A percentile compares a stretch with the other conserved stretches of the same genome.
These are phyloP conservation scores for Aselliscus stoliczkanus DNA, from an alignment of 2,797 vertebrate genomes.

Conservation along the genomic window DNA sequence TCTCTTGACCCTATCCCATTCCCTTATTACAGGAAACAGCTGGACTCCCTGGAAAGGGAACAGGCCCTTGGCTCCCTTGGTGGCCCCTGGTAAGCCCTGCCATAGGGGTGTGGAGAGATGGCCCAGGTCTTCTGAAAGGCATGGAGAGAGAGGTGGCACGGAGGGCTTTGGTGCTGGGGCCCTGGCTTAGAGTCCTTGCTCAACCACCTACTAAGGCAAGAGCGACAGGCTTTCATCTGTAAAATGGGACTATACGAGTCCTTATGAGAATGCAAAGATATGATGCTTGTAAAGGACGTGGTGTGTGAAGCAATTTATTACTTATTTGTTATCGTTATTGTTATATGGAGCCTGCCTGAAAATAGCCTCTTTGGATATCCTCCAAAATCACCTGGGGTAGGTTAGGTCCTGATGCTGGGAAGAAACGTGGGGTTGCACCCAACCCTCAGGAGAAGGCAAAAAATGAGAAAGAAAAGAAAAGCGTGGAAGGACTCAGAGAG, in stretches of 20 bases:
- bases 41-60: neutral
- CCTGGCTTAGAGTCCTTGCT: neutral
- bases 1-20: neutral
- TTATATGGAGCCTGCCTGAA: neutral
- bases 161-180: neutral
- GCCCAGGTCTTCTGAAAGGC: neutral
- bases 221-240: neutral
- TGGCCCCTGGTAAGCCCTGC: fast-evolving
- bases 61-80: neutral
- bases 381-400: neutral
- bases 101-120: neutral
- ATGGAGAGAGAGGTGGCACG: neutral
- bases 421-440: neutral
- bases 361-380: neutral
- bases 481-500: neutral
- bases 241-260: neutral
- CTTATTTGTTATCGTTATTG: neutral
- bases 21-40: neutral
- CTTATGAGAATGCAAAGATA: neutral
- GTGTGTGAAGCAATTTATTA: neutral
- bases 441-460: neutral
- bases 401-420: neutral
- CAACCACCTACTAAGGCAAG: neutral
- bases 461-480: neutral
- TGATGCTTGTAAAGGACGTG: neutral